Percentiles rank a stretch among this genome's conserved stretches.
These are phyloP conservation scores for Sceliomorpha sp. DNA, from an alignment of 2,888 invertebrate species.

Conservation along the genomic window DNA sequence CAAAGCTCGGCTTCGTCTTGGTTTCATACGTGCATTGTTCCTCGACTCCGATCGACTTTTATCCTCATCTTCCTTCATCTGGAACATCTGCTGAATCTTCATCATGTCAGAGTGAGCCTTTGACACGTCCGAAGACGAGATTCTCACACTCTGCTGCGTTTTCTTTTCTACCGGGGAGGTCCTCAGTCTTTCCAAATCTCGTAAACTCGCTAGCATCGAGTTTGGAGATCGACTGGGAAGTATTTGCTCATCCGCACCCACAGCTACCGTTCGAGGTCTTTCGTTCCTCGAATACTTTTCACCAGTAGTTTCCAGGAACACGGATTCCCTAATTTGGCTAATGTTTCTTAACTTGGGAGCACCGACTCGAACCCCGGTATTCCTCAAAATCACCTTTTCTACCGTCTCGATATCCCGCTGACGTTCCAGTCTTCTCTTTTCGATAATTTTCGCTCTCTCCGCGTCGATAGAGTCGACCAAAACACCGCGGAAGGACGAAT, in stretches of 20 bases:
- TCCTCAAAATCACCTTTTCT: constrained; percentile 66
- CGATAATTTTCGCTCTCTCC: constrained; percentile 66
- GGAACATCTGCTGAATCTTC: constrained; percentile 73
- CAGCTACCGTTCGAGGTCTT: constrained; percentile 54
- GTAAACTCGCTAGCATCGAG: constrained; percentile 70
- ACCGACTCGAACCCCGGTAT: constrained; percentile 66
- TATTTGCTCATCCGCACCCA: constrained; percentile 29
- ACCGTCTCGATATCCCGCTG: constrained; percentile 67
- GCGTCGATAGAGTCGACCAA: constrained; percentile 57
- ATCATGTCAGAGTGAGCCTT: constrained; percentile 70
- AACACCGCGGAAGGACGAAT: constrained; percentile 56
- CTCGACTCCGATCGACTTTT: constrained; percentile 40
- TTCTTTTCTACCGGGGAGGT: constrained; percentile 62
- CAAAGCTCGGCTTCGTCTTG: constrained; percentile 12
- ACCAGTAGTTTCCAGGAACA: constrained; percentile 2
- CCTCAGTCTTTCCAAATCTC: constrained; percentile 69
- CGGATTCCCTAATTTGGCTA: constrained; percentile 62
- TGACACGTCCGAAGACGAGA: constrained; percentile 51
- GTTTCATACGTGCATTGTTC: constrained; percentile 1
- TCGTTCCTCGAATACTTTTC: background rate
- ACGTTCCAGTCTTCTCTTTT: constrained; percentile 65
- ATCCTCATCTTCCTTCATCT: constrained; percentile 56
- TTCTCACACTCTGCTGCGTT: constrained; percentile 25
- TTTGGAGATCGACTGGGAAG: constrained; percentile 42
- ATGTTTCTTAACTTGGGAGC: constrained; percentile 70